phyloP scores from a whole-genome alignment of 2,888 invertebrate species.

The Notodonta dromedarius region DNA sequence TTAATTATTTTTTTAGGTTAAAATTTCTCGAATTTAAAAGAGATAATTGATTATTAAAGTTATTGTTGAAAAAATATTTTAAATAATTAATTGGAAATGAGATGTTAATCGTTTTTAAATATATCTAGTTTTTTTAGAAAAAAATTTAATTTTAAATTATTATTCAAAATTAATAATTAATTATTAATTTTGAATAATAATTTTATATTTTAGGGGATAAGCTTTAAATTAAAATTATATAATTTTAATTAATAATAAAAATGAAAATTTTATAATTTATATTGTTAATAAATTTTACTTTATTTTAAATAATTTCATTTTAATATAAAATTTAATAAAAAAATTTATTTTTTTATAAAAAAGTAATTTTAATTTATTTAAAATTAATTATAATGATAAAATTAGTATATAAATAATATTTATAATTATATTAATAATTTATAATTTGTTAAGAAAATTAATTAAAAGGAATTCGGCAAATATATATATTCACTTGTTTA shows the following conservation, averaged over 20 bases:
- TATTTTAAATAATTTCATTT: conserved; percentile 72
- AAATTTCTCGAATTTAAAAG: conserved; percentile 86
- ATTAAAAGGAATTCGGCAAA: conserved; percentile 87
- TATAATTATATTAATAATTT: conserved; percentile 39
- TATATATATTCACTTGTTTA: conserved; percentile 88
- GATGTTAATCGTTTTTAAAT: conserved; percentile 86
- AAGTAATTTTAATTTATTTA: conserved; percentile 69
- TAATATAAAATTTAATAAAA: conserved; percentile 53
- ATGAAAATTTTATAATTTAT: conserved; percentile 81
- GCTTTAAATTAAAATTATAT: conserved; percentile 84
- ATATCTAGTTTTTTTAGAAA: conserved; percentile 88
- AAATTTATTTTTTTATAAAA: conserved; percentile 76
- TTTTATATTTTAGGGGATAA: conserved; percentile 84
- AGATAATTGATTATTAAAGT: conserved; percentile 83
- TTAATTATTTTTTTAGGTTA: conserved; percentile 73
- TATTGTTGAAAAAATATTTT: conserved; percentile 86
- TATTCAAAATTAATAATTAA: conserved; percentile 61
- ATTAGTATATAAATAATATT: conserved; percentile 76
- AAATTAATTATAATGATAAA: conserved; percentile 83
- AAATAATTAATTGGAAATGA: conserved; percentile 86
- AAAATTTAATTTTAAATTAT: conserved; percentile 81
- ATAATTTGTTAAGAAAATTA: conserved; percentile 61
- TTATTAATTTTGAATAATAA: conserved; percentile 57
- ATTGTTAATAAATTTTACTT: conserved; percentile 83
- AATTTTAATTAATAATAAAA: conserved; percentile 58